Percentiles rank a stretch among this genome's conserved stretches.
These are phyloP conservation scores for Streblospio benedicti DNA, from an alignment of 1,140 invertebrate species.

Conservation along the genomic window DNA sequence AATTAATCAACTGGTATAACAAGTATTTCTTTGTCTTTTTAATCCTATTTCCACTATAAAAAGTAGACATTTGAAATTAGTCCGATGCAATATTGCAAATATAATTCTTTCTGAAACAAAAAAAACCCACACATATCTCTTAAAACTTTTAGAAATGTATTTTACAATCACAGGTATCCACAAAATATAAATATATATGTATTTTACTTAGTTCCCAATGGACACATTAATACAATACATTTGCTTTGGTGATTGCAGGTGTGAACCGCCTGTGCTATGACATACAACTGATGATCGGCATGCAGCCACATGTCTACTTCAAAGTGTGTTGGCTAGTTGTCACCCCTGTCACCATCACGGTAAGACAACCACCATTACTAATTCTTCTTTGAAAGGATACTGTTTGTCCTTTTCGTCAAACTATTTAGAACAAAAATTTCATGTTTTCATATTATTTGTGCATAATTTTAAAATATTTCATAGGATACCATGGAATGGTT, in stretches of 20 bases:
- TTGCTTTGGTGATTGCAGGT: slow-evolving; percentile 1
- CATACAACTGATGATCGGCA: slow-evolving; percentile 13
- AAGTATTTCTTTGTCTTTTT: too few relatives aligned
- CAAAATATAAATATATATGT: too few relatives aligned
- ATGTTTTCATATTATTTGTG: not conserved
- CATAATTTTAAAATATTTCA: not conserved
- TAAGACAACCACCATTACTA: too few relatives aligned
- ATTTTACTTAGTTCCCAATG: too few relatives aligned
- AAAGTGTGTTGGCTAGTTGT: slow-evolving; percentile 12
- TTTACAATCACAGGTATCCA: too few relatives aligned
- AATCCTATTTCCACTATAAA: too few relatives aligned
- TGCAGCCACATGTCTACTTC: slow-evolving; percentile 6
- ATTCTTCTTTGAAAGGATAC: too few relatives aligned
- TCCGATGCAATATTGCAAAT: not conserved
- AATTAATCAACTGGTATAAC: too few relatives aligned
- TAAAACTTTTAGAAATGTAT: too few relatives aligned
- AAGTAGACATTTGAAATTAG: not conserved
- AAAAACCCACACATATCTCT: too few relatives aligned
- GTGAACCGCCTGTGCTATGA: slow-evolving; percentile 8
- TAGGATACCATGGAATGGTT: not conserved
- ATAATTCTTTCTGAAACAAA: too few relatives aligned
- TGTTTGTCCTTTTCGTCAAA: not conserved
- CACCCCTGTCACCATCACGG: slow-evolving; percentile 10
- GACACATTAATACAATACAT: not conserved
- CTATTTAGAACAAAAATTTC: not conserved